phyloP scores from a whole-genome alignment of 2,113 vertebrate genomes.

The Limanda limanda region DNA sequence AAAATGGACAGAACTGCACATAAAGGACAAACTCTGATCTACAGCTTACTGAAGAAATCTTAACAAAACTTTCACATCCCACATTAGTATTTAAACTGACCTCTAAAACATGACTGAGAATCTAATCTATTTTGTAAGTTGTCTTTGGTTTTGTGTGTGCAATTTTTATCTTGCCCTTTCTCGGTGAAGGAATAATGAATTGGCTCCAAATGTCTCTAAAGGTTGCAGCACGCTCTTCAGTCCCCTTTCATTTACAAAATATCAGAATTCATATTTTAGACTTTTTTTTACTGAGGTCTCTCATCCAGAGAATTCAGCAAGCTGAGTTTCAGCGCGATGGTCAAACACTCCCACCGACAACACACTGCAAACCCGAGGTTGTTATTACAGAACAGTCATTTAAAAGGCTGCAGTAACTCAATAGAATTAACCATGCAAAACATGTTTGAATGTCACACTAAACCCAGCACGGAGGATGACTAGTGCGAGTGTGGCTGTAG shows the following conservation, averaged over 20 bases:
- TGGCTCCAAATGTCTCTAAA: slow-evolving; percentile 18
- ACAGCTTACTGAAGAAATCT: neutral
- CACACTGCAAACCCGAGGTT: neutral
- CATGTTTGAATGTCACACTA: slow-evolving; percentile 26
- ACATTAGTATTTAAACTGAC: slow-evolving; percentile 18
- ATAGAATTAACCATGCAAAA: slow-evolving; percentile 7
- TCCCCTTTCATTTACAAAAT: neutral
- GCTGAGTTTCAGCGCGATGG: neutral
- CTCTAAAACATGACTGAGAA: slow-evolving; percentile 15
- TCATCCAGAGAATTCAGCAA: slow-evolving; percentile 8
- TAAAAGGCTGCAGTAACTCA: neutral
- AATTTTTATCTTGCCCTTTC: slow-evolving; percentile 32
- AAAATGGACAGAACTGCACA: neutral
- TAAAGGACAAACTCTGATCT: neutral
- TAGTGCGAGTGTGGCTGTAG: neutral
- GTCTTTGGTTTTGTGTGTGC: slow-evolving; percentile 12
- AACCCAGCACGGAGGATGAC: neutral
- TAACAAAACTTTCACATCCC: too few relatives aligned
- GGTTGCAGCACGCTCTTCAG: slow-evolving; percentile 14
- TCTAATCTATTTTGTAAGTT: slow-evolving; percentile 12
- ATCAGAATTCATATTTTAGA: neutral
- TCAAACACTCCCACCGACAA: neutral
- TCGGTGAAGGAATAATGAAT: slow-evolving; percentile 21
- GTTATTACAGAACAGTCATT: neutral
- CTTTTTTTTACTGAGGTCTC: neutral